Evolutionary conservation across 2,888 invertebrate species (phyloP).

Genomic region (Diaprepes abbreviatus): DNA sequence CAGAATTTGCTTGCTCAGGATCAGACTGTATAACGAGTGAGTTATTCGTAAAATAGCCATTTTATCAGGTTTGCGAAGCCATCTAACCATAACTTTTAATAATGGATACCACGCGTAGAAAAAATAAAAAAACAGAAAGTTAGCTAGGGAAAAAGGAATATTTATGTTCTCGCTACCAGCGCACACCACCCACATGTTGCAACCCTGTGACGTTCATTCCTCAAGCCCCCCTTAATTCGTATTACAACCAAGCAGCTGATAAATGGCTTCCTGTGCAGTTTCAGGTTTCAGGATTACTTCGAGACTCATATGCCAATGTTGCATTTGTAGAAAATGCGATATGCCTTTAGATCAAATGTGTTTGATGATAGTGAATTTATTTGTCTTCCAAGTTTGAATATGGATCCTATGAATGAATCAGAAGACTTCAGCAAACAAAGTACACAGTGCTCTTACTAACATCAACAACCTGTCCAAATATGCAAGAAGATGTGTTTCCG

Average conservation of each 20-base stretch:
- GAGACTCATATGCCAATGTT: conserved; percentile 19
- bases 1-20: too few species aligned
- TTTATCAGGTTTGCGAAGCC: conserved; percentile 23
- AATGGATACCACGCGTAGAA: conserved; percentile 25
- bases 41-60: conserved; percentile 23
- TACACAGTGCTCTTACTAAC: too few species aligned
- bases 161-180: conserved; percentile 30
- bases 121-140: conserved; percentile 31
- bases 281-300: too few species aligned
- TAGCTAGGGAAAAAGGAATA: too few species aligned
- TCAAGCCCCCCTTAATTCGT: conserved; percentile 30
- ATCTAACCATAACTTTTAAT: conserved; percentile 17
- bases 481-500: background rate
- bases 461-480: too few species aligned
- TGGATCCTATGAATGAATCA: background rate
- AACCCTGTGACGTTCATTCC: conserved; percentile 43
- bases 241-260: too few species aligned
- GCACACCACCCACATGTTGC: conserved; percentile 45
- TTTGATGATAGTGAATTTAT: background rate
- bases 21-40: conserved; percentile 11
- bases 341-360: background rate
- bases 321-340: conserved; percentile 21
- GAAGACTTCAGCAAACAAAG: background rate
- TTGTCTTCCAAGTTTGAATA: background rate
- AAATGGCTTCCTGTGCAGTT: too few species aligned